A percentile compares a stretch with the other conserved stretches of the same genome.
Conservation (phyloP, 2,888 invertebrate species). For the Acleris sparsana region DNA sequence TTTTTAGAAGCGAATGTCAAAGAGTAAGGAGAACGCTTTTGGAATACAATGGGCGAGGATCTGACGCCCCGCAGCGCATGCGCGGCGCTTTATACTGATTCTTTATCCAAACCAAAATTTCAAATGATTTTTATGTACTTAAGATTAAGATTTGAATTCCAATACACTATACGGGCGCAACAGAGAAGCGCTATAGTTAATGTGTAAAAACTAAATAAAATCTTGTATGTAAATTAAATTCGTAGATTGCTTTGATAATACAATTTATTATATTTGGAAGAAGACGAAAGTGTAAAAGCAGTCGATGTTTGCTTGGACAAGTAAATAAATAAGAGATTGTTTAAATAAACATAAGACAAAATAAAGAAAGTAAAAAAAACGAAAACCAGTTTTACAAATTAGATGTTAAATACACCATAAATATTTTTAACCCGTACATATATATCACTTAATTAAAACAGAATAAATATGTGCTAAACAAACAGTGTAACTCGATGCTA, state of each 20-base stretch:
- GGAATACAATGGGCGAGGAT: conserved; percentile 72
- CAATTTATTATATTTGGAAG: conserved; percentile 50
- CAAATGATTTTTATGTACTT: not conserved
- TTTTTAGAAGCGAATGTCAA: conserved; percentile 74
- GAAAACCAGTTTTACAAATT: conserved; percentile 11
- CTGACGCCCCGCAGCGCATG: conserved; percentile 68
- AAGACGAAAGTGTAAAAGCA: not conserved
- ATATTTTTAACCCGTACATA: conserved; percentile 16
- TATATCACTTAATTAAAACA: conserved; percentile 33
- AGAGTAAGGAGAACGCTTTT: conserved; percentile 70
- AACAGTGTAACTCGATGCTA: conserved; percentile 55
- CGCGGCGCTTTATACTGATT: conserved; percentile 43
- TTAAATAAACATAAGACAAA: not conserved
- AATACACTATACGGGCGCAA: not conserved
- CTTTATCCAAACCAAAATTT: no score
- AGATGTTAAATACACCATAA: conserved; percentile 4
- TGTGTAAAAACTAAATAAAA: conserved; percentile 74
- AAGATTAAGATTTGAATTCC: conserved; percentile 11
- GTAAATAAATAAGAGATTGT: not conserved
- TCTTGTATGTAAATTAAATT: conserved; percentile 78
- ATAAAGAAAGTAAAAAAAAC: not conserved
- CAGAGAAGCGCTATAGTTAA: conserved; percentile 51
- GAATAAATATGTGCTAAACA: conserved; percentile 49
- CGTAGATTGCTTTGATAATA: conserved; percentile 62
- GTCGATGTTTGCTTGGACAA: not conserved